Conservation (phyloP, 2,888 invertebrate genomes). For the Thereva nobilitata region DNA sequence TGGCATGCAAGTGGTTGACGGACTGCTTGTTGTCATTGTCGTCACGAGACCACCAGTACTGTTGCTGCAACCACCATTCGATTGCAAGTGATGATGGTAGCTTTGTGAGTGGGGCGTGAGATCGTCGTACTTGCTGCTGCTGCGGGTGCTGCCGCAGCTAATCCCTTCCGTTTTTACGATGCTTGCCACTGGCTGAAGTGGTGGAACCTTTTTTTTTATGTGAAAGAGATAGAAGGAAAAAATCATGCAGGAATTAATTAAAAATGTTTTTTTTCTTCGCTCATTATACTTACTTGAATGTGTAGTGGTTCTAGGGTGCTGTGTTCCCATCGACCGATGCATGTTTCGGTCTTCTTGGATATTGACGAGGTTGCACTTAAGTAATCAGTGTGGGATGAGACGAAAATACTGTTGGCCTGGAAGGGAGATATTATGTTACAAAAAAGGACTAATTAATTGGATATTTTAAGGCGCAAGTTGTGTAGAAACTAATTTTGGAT, state of each 20-base stretch:
- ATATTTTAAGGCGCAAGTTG: too few relatives aligned
- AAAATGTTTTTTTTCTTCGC: too few relatives aligned
- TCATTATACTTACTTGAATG: slow-evolving; percentile 42
- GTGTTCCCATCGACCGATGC: slow-evolving; percentile 45
- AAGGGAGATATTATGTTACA: slow-evolving; percentile 6
- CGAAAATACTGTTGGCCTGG: slow-evolving; percentile 46
- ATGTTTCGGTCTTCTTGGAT: slow-evolving; percentile 45
- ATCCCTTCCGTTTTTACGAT: slow-evolving; percentile 45
- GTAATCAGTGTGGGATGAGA: slow-evolving; percentile 46
- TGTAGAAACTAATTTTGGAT: too few relatives aligned
- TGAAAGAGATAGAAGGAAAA: background rate
- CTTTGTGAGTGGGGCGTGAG: slow-evolving; percentile 32
- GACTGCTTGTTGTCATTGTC: slow-evolving; percentile 40
- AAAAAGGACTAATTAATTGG: background rate
- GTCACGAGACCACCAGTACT: slow-evolving; percentile 38
- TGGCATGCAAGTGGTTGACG: slow-evolving; percentile 37
- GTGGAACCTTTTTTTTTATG: slow-evolving; percentile 36
- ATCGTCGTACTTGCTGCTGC: slow-evolving; percentile 34
- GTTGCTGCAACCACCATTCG: slow-evolving; percentile 34
- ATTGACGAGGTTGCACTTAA: slow-evolving; percentile 42
- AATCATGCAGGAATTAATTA: background rate
- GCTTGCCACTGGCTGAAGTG: slow-evolving; percentile 40
- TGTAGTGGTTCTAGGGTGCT: slow-evolving; percentile 44
- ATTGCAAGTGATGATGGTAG: slow-evolving; percentile 31
- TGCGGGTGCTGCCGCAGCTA: slow-evolving; percentile 41